Evolutionary conservation across 2,888 invertebrate species (phyloP).

Genomic region (Actias luna): DNA sequence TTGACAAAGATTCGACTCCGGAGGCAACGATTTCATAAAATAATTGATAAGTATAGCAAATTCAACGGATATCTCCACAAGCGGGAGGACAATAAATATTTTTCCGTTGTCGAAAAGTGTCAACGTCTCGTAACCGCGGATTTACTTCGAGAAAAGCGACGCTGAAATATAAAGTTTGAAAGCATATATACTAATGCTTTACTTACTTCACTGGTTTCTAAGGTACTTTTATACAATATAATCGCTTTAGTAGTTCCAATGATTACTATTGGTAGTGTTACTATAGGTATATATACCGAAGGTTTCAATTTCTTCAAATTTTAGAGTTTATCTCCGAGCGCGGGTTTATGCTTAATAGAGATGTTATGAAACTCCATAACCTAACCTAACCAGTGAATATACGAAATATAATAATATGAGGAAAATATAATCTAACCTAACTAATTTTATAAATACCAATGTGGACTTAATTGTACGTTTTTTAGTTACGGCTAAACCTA

Average conservation of each 20-base stretch:
- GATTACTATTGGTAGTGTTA: neutral
- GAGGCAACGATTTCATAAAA: neutral
- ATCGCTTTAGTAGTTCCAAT: neutral
- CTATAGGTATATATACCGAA: neutral
- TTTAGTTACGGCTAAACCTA: no score
- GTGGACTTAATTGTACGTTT: no score
- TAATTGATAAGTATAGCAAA: slow-evolving; percentile 23
- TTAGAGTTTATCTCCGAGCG: no score
- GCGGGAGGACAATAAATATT: slow-evolving; percentile 26
- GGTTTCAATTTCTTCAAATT: no score
- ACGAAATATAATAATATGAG: no score
- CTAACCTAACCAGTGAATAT: no score
- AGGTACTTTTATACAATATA: neutral
- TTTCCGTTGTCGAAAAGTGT: slow-evolving; percentile 28
- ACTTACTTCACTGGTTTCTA: neutral
- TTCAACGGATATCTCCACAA: slow-evolving; percentile 27
- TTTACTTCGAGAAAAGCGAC: slow-evolving; percentile 28
- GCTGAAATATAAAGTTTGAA: slow-evolving; percentile 30
- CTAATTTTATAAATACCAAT: no score
- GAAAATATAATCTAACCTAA: no score
- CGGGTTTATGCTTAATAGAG: no score
- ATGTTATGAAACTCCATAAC: no score
- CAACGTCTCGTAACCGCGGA: slow-evolving; percentile 22
- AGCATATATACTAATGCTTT: neutral
- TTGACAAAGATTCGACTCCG: neutral